A percentile compares a stretch with the other conserved stretches of the same genome.
Evolutionary conservation across 2,797 vertebrate genomes (phyloP).

Genomic region (Arvicola amphibius): DNA sequence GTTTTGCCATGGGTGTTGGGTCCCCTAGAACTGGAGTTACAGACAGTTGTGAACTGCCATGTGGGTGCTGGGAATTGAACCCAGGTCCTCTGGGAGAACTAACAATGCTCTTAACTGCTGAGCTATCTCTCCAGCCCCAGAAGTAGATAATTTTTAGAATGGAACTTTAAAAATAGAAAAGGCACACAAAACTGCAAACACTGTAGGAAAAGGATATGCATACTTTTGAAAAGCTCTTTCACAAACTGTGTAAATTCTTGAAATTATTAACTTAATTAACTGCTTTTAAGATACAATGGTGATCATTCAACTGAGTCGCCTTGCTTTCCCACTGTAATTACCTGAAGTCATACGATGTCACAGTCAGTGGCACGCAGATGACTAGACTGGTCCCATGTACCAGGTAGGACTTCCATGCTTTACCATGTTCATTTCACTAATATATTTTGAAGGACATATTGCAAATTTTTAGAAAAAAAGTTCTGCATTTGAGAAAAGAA

Average conservation of each 20-base stretch:
- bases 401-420: not conserved
- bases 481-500: slow-evolving; percentile 35
- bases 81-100: not conserved
- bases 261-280: not conserved
- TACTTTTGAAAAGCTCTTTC: not conserved
- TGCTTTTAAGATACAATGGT: not conserved
- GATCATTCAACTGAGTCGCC: not conserved
- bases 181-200: not conserved
- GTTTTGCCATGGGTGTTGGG: not conserved
- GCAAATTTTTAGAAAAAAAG: not conserved
- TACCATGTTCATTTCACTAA: not conserved
- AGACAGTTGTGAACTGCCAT: not conserved
- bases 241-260: not conserved
- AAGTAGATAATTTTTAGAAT: not conserved
- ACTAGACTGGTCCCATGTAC: not conserved
- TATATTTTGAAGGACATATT: not conserved
- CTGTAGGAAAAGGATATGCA: not conserved
- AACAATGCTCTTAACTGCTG: not conserved
- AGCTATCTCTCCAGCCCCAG: not conserved
- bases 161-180: not conserved
- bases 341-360: not conserved
- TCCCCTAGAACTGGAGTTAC: not conserved
- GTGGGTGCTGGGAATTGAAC: not conserved
- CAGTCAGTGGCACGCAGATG: not conserved
- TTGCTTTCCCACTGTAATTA: not conserved